A percentile compares a stretch with the other conserved stretches of the same genome.
phyloP scores from a whole-genome alignment of 2,113 vertebrate species.

The Neogale vison region DNA sequence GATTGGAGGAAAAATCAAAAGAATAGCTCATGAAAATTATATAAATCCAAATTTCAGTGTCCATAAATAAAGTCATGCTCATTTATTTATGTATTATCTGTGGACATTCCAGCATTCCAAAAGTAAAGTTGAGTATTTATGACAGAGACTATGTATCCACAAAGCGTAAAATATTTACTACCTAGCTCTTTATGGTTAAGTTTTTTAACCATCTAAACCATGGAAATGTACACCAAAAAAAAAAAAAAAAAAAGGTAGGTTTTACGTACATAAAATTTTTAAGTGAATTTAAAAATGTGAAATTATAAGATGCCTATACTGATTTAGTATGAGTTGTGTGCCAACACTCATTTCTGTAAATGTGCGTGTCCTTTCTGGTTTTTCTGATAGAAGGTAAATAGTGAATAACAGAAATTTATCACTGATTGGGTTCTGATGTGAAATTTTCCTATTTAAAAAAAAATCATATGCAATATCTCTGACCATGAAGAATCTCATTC shows the following conservation, averaged over 20 bases:
- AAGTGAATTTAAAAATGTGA: conserved; percentile 6
- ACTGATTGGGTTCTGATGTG: conserved; percentile 10
- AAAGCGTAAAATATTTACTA: conserved; percentile 34
- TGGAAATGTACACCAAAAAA: not conserved
- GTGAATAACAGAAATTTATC: conserved; percentile 14
- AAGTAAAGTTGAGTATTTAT: not conserved
- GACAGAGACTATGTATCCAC: not conserved
- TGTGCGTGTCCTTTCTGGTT: conserved; percentile 17
- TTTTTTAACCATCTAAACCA: not conserved
- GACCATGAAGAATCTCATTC: conserved; percentile 58
- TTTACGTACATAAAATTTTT: not conserved
- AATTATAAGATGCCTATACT: not conserved
- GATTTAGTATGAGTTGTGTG: not conserved
- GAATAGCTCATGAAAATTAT: not conserved
- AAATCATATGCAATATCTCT: conserved; percentile 27
- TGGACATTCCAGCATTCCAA: not conserved
- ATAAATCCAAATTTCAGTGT: conserved; percentile 28
- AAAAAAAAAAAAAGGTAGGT: not conserved
- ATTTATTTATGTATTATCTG: not conserved
- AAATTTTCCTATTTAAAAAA: conserved; percentile 41
- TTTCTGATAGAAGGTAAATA: conserved; percentile 31
- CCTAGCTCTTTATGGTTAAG: not conserved
- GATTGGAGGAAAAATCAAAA: not conserved
- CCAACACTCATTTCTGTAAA: not conserved
- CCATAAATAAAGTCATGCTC: not conserved